Evolutionary conservation across 1,140 invertebrate species (phyloP), one percentile per base, ranked within the genome.

Genomic region (Aphelinus atriplicis): DNA sequence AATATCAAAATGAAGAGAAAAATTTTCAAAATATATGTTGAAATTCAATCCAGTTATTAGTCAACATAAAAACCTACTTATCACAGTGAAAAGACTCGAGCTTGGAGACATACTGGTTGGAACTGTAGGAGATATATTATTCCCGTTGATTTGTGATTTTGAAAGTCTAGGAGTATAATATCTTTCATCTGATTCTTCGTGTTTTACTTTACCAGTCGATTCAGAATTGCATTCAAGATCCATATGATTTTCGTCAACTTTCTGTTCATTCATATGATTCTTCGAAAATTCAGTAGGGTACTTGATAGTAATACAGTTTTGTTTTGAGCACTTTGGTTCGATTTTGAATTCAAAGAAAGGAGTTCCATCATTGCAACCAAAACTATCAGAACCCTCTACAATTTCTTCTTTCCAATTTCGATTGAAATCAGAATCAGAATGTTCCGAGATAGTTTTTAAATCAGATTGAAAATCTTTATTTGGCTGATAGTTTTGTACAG

Each of bases 351-450:
- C 64, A 57, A 60, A 68, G 47, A 2, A 61, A 43, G 7, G 5
- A 47, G 46, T 71, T 1, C 65, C 67, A 70, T 75, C 50, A 5
- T 47, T 55, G 63, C 68, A 62, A n/a, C n/a, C 46, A 66, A 53
- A 7, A 47, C 3, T 3, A 50, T 55, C 10, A 43, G 57, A 26
- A 26, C 26, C 26, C 26, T 26, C 26, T 26, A 26, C 26, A 26
- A 42, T 48, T 69, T 43, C 1, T 46, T 7, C 7, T 1, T 1
- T 46, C 60, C 61, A 62, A 10, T 43, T 61, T 45, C 5, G 3
- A 43, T 43, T 64, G 3, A 66, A 45, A 55, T 26, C 61, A 55
- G 10, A 66, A 56, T 66, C 48, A 26, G 56, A 55, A 55, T 55
- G 26, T 26, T 26, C 26, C 0, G 26, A 26, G 26, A 26, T 26